phyloP scores from a whole-genome alignment of 1,140 invertebrate species.

The Antheraea mylitta region DNA sequence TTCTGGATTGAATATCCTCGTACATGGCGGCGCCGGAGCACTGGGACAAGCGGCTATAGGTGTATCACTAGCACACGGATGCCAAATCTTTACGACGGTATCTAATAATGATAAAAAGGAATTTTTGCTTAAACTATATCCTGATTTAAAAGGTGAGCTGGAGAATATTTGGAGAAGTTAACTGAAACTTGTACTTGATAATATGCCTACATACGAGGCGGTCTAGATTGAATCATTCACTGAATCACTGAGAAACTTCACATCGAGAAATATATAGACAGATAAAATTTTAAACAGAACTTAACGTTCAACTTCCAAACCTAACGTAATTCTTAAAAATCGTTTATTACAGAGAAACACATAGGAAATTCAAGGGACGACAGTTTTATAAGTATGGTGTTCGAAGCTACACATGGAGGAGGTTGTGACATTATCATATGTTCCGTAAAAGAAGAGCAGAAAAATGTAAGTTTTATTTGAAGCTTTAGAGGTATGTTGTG shows the following conservation, averaged over 20 bases:
- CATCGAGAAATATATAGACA: background rate
- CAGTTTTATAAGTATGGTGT: slow-evolving; percentile 28
- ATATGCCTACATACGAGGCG: no score
- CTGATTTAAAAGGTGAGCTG: no score
- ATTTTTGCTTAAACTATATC: no score
- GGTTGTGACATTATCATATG: slow-evolving; percentile 30
- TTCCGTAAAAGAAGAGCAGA: slow-evolving; percentile 27
- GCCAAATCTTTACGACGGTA: no score
- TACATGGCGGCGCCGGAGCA: no score
- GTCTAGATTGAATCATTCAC: no score
- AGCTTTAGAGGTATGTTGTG: background rate
- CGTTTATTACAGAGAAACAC: slow-evolving; percentile 3
- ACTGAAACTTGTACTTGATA: no score
- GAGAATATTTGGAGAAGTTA: no score
- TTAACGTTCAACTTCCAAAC: no score
- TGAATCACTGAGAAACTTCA: background rate
- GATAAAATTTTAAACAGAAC: no score
- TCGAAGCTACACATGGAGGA: slow-evolving; percentile 17
- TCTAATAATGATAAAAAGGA: no score
- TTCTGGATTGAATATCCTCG: background rate
- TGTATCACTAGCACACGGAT: no score
- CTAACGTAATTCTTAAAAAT: background rate
- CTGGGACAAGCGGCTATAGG: background rate
- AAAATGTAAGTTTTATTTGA: slow-evolving; percentile 26
- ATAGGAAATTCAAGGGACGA: slow-evolving; percentile 34